Conservation (phyloP, 2,113 vertebrate species). For the Promerops cafer region DNA sequence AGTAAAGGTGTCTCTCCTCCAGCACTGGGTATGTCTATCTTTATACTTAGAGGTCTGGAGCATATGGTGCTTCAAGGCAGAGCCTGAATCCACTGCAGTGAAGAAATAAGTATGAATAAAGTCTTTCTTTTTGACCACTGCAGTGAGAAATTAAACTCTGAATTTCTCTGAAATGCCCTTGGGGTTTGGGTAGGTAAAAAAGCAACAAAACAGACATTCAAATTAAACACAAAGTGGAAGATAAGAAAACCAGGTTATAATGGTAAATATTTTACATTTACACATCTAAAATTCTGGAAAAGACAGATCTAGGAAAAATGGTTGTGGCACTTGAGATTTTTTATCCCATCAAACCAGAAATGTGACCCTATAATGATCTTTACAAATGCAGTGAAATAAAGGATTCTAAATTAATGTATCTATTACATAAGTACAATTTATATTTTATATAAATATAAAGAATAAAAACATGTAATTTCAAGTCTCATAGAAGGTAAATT, state of each 20-base stretch:
- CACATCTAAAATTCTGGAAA: neutral
- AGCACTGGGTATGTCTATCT: neutral
- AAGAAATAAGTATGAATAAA: neutral
- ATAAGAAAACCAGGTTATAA: neutral
- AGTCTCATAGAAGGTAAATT: neutral
- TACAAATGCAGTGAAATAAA: neutral
- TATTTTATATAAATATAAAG: neutral
- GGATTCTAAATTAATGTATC: neutral
- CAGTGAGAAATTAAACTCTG: neutral
- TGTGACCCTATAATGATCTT: neutral
- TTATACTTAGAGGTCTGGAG: neutral
- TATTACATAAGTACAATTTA: neutral
- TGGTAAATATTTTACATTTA: neutral
- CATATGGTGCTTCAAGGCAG: neutral
- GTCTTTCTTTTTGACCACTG: neutral
- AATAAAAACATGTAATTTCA: neutral
- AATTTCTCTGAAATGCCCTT: neutral
- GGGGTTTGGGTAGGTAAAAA: accelerated
- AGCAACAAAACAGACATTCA: neutral
- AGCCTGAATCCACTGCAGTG: neutral
- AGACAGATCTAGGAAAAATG: neutral
- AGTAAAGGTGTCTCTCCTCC: neutral
- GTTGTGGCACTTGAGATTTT: neutral
- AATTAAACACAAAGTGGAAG: neutral
- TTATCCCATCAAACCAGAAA: neutral